Evolutionary conservation across 2,113 vertebrate species (phyloP).

Genomic region (Serinus canaria): DNA sequence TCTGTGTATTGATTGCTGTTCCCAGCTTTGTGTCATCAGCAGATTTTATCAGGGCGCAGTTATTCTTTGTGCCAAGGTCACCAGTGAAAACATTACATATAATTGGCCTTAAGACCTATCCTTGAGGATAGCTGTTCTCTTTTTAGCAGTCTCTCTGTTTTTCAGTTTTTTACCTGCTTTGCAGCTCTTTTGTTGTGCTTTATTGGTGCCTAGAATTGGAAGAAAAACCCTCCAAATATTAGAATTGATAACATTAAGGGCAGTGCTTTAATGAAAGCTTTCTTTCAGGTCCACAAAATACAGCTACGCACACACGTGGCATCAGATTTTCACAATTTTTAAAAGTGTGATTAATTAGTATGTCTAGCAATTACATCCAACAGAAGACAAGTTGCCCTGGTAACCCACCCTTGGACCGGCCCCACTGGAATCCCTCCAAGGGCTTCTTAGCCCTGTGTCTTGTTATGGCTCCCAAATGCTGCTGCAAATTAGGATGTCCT

Average conservation of each 20-base stretch:
- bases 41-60: constrained; percentile 15
- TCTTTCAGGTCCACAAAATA: background rate
- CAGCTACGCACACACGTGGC: rapidly evolving
- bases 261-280: background rate
- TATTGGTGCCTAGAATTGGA: background rate
- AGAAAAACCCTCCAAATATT: background rate
- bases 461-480: background rate
- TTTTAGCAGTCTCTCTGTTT: background rate
- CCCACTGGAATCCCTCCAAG: background rate
- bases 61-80: constrained; percentile 13
- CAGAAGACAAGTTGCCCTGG: background rate
- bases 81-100: background rate
- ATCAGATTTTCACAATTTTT: background rate
- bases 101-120: constrained; percentile 2
- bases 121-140: background rate
- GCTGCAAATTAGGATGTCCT: background rate
- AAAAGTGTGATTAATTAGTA: background rate
- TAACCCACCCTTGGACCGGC: background rate
- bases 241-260: background rate
- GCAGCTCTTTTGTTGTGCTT: background rate
- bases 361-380: background rate
- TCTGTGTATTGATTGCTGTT: constrained; percentile 25
- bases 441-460: background rate
- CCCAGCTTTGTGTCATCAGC: constrained; percentile 11
- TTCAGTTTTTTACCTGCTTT: background rate